phyloP scores from a whole-genome alignment of 2,888 invertebrate genomes.

The Yponomeuta evonymella region DNA sequence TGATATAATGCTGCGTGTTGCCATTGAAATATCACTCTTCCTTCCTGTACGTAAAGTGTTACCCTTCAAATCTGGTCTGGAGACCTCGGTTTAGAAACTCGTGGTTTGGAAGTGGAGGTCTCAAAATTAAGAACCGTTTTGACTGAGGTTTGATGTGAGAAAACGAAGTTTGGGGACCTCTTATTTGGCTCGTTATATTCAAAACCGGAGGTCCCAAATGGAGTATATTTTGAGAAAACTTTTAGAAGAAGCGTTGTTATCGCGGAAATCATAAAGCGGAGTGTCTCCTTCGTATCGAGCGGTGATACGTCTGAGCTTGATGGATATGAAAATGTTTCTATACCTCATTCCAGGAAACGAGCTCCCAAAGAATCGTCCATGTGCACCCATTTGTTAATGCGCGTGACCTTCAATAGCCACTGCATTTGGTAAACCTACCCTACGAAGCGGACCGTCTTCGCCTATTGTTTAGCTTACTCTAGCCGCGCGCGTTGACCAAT shows the following conservation, averaged over 20 bases:
- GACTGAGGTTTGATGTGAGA: not conserved
- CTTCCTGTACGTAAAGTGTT: slow-evolving; percentile 41
- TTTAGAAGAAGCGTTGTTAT: slow-evolving; percentile 20
- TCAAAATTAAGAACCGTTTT: not conserved
- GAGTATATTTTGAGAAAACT: slow-evolving; percentile 32
- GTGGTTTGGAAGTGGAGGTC: not conserved
- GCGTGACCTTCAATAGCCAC: too few species aligned
- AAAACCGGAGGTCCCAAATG: not conserved
- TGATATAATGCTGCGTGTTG: slow-evolving; percentile 50
- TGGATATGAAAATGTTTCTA: not conserved
- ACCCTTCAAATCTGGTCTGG: not conserved
- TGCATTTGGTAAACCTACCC: too few species aligned
- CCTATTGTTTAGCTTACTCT: too few species aligned
- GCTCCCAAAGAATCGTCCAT: too few species aligned
- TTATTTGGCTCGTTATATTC: not conserved
- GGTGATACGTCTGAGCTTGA: not conserved
- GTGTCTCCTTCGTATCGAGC: not conserved
- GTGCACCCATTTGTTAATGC: too few species aligned
- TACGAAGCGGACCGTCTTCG: too few species aligned
- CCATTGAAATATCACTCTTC: slow-evolving; percentile 53
- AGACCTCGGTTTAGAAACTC: not conserved
- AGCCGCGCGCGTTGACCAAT: too few species aligned
- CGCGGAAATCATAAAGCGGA: slow-evolving; percentile 13
- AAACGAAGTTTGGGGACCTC: not conserved
- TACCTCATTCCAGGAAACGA: not conserved